A percentile compares a stretch with the other conserved stretches of the same genome.
Evolutionary conservation across 2,113 vertebrate species (phyloP).

Genomic region (human (Homo sapiens)): GRCh38 chr11:13917001-13917500

Average conservation of each 20-base stretch:
- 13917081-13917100: neutral
- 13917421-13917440: too few species aligned
- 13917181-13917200: neutral
- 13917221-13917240: neutral
- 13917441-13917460: too few species aligned
- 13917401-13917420: too few species aligned
- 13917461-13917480: too few species aligned
- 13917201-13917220: neutral
- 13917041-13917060: neutral
- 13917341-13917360: too few species aligned
- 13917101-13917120: neutral
- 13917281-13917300: neutral
- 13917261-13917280: neutral
- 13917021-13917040: neutral
- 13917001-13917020: neutral
- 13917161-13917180: neutral
- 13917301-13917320: neutral
- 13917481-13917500: too few species aligned
- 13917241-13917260: neutral
- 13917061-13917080: neutral
- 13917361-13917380: too few species aligned
- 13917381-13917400: too few species aligned
- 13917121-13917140: neutral
- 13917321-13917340: too few species aligned
- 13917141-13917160: neutral